Evolutionary conservation across 2,888 invertebrate genomes (phyloP).

Genomic region (Himalopsyche tibetana): DNA sequence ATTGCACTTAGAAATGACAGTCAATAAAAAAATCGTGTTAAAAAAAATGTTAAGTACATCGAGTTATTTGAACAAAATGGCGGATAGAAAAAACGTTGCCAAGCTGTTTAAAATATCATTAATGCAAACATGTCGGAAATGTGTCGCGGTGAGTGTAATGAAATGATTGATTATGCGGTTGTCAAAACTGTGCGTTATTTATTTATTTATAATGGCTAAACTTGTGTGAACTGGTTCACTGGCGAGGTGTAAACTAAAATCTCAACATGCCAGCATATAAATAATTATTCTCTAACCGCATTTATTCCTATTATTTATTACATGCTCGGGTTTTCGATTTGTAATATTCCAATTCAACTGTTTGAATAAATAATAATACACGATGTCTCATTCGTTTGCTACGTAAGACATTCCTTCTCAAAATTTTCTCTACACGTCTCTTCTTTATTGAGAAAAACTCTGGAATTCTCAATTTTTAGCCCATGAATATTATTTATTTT

Average conservation of each 20-base stretch:
- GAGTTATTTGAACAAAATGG: neutral
- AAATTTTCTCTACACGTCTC: no score
- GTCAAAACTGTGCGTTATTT: constrained; percentile 23
- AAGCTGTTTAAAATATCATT: constrained; percentile 17
- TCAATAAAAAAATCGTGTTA: no score
- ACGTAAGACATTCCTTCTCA: no score
- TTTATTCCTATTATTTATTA: no score
- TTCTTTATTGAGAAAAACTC: no score
- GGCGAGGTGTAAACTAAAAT: constrained; percentile 27
- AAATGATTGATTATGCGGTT: constrained; percentile 49
- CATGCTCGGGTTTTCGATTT: no score
- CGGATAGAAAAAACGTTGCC: neutral
- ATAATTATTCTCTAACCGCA: constrained; percentile 3
- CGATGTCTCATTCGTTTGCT: no score
- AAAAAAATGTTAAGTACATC: neutral
- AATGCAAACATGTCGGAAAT: constrained; percentile 1
- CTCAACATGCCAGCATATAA: neutral
- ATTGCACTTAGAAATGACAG: no score
- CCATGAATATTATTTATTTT: no score
- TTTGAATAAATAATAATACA: no score
- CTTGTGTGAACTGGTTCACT: constrained; percentile 55
- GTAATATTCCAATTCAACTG: no score
- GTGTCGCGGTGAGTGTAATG: neutral
- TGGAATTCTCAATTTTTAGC: no score
- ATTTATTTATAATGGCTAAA: constrained; percentile 39